Evolutionary conservation across 2,113 vertebrate species (phyloP).

Genomic region (Equus przewalskii): DNA sequence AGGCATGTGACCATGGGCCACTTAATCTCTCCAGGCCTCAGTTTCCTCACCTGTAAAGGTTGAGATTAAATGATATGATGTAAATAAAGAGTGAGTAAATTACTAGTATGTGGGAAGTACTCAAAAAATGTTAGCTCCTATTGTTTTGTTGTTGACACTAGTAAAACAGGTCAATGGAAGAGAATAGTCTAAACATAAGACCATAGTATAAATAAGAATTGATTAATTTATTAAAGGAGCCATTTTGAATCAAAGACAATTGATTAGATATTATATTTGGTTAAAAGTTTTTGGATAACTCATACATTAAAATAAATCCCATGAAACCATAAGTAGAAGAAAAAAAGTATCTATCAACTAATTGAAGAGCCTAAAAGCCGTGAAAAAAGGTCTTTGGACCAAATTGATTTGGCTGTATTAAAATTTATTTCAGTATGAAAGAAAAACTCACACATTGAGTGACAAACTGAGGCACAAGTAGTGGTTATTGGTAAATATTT

Average conservation of each 20-base stretch:
- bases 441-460: neutral
- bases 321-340: neutral
- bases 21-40: neutral
- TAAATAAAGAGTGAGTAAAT: neutral
- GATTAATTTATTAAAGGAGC: neutral
- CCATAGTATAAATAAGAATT: neutral
- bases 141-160: neutral
- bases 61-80: neutral
- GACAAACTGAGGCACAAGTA: neutral
- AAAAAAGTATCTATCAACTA: neutral
- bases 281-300: neutral
- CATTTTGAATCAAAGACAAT: conserved; percentile 31
- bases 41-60: neutral
- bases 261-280: conserved; percentile 21
- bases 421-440: conserved; percentile 1
- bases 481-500: neutral
- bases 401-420: neutral
- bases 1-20: neutral
- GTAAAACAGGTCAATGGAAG: neutral
- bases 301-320: conserved; percentile 7
- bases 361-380: conserved; percentile 15
- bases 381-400: neutral
- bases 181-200: neutral
- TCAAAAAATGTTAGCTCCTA: neutral
- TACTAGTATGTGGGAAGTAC: neutral